A percentile compares a stretch with the other conserved stretches of the same genome.
These are phyloP conservation scores for Archivesica marissinica DNA, from an alignment of 1,140 invertebrate genomes.

Conservation along the genomic window DNA sequence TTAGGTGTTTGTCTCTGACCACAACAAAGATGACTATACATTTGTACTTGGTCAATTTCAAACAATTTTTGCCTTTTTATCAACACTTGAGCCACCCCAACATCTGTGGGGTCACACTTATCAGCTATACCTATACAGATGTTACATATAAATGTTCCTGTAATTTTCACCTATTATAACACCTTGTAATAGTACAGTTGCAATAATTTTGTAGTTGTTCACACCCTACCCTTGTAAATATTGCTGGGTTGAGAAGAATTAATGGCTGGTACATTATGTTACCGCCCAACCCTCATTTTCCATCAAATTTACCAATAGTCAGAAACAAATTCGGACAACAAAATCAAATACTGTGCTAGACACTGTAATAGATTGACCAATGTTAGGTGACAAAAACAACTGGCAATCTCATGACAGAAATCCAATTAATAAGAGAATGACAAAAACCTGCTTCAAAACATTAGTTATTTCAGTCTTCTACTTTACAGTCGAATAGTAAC, in stretches of 20 bases:
- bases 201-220: conserved; percentile 29
- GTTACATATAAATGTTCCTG: conserved; percentile 20
- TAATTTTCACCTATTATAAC: conserved; percentile 44
- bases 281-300: too few relatives aligned
- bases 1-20: too few relatives aligned
- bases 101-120: conserved; percentile 30
- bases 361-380: background rate
- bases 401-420: background rate
- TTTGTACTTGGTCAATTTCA: too few relatives aligned
- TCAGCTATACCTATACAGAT: conserved; percentile 15
- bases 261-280: too few relatives aligned
- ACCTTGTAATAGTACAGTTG: conserved; percentile 23
- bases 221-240: conserved; percentile 1
- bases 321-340: background rate
- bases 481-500: too few relatives aligned
- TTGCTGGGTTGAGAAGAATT: too few relatives aligned
- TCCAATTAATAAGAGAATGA: too few relatives aligned
- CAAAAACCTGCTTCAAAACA: too few relatives aligned
- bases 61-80: too few relatives aligned
- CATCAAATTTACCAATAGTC: background rate
- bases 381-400: conserved; percentile 2
- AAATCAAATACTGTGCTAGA: background rate
- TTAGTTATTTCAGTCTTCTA: too few relatives aligned
- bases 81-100: background rate
- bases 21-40: too few relatives aligned